Percentiles rank a stretch among this genome's conserved stretches.
These are phyloP conservation scores for Camptogramma bilineatum DNA, from an alignment of 2,888 invertebrate species.

Conservation along the genomic window DNA sequence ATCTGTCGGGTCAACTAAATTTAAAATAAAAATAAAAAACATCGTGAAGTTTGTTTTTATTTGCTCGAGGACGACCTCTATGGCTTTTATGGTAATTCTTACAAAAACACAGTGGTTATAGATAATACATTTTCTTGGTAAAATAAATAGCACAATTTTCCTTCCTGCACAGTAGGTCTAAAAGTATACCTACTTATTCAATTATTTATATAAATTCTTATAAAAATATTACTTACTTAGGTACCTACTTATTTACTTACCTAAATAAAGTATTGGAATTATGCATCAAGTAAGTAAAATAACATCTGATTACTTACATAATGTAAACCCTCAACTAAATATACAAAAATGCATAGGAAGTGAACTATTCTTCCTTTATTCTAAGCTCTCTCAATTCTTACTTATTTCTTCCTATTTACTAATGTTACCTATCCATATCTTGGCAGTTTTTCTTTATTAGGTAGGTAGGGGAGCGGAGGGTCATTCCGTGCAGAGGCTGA, in stretches of 20 bases:
- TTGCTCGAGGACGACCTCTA: slow-evolving; percentile 74
- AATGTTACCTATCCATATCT: too few species aligned
- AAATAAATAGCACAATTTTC: slow-evolving; percentile 66
- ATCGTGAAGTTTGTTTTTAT: slow-evolving; percentile 52
- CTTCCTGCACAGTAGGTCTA: slow-evolving; percentile 45
- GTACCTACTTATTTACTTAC: not conserved
- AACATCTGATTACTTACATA: not conserved
- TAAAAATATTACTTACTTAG: not conserved
- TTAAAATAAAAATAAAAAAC: slow-evolving; percentile 6
- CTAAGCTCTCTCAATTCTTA: not conserved
- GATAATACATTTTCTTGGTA: slow-evolving; percentile 35
- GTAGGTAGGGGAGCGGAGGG: too few species aligned
- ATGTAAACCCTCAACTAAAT: not conserved
- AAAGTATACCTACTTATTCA: slow-evolving; percentile 5
- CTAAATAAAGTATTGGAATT: slow-evolving; percentile 17
- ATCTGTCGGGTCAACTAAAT: too few species aligned
- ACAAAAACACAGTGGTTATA: slow-evolving; percentile 25
- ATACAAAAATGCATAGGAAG: slow-evolving; percentile 14
- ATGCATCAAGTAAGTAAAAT: slow-evolving; percentile 20
- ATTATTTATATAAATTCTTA: slow-evolving; percentile 16
- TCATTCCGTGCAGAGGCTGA: too few species aligned
- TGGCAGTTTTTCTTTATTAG: too few species aligned
- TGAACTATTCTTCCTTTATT: not conserved
- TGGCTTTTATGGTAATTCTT: slow-evolving; percentile 66
- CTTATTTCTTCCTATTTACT: too few species aligned